Percentiles rank a stretch among this genome's conserved stretches.
Evolutionary conservation across 2,113 vertebrate genomes (phyloP).

Genomic region (Callopanchax toddi): DNA sequence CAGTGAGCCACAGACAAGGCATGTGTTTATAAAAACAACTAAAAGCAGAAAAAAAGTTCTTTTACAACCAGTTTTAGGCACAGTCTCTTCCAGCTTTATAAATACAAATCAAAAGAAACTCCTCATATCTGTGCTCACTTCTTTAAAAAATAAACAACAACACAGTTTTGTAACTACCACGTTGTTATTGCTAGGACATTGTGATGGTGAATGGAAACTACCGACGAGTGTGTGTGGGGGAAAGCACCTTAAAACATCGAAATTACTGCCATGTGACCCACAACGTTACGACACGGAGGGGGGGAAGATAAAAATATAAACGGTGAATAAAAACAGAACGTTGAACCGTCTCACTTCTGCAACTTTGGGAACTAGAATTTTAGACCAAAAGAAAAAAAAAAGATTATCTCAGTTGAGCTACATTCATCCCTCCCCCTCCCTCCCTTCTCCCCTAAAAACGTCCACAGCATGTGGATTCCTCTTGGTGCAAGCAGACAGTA

Average conservation of each 20-base stretch:
- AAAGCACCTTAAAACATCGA: conserved; percentile 90
- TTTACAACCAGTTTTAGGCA: conserved; percentile 89
- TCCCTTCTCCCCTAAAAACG: conserved; percentile 3
- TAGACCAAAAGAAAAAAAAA: conserved; percentile 42
- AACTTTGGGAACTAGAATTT: conserved; percentile 51
- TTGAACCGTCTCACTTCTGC: conserved; percentile 22
- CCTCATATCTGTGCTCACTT: conserved; percentile 83
- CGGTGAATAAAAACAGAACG: conserved; percentile 29
- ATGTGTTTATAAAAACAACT: conserved; percentile 76
- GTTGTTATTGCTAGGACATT: conserved; percentile 95
- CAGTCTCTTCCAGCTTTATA: conserved; percentile 89
- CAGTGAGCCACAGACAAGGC: conserved; percentile 90
- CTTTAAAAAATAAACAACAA: conserved; percentile 37
- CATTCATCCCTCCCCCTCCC: conserved; percentile 82
- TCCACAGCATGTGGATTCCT: conserved; percentile 57
- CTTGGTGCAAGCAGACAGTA: conserved; percentile 62
- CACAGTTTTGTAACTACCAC: conserved; percentile 83
- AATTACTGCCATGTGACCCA: conserved; percentile 82
- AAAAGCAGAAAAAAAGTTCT: conserved; percentile 76
- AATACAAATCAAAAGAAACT: conserved; percentile 85
- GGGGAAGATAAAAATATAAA: conserved; percentile 49
- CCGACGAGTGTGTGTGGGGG: conserved; percentile 80
- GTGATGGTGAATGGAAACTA: conserved; percentile 89
- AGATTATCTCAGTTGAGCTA: conserved; percentile 80
- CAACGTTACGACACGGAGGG: conserved; percentile 82